Percentiles rank a stretch among this genome's conserved stretches.
phyloP scores from a whole-genome alignment of 2,113 vertebrate species.

The Myotis yumanensis region DNA sequence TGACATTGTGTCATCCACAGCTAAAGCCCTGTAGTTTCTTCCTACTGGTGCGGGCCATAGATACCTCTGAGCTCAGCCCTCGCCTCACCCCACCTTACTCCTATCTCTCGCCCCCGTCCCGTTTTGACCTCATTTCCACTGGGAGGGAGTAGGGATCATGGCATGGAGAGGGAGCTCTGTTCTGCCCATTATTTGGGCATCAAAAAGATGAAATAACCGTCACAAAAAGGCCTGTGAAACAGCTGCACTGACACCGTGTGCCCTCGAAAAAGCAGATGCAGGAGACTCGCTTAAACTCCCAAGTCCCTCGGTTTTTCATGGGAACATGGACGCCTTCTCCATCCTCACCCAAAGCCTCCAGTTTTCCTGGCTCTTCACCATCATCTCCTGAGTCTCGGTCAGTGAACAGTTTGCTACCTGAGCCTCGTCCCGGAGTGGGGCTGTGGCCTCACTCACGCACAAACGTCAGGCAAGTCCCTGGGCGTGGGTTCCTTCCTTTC shows the following conservation, averaged over 20 bases:
- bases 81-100: not conserved
- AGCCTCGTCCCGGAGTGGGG: not conserved
- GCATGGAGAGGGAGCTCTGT: not conserved
- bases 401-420: not conserved
- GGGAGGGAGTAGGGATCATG: not conserved
- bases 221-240: not conserved
- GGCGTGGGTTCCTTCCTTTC: not conserved
- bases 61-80: not conserved
- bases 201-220: not conserved
- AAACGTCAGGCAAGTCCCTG: not conserved
- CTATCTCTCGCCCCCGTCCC: not conserved
- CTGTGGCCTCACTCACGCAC: not conserved
- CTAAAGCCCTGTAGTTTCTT: not conserved
- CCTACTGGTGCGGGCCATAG: rapidly evolving
- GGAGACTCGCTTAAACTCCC: not conserved
- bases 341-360: not conserved
- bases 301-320: not conserved
- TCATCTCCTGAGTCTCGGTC: not conserved
- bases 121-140: not conserved
- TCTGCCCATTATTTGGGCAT: not conserved
- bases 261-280: not conserved
- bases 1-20: not conserved
- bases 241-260: not conserved
- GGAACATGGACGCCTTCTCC: not conserved
- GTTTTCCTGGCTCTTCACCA: not conserved